Percentiles rank a stretch among this genome's conserved stretches.
phyloP scores from a whole-genome alignment of 1,140 invertebrate species.

The Drosophila lini region DNA sequence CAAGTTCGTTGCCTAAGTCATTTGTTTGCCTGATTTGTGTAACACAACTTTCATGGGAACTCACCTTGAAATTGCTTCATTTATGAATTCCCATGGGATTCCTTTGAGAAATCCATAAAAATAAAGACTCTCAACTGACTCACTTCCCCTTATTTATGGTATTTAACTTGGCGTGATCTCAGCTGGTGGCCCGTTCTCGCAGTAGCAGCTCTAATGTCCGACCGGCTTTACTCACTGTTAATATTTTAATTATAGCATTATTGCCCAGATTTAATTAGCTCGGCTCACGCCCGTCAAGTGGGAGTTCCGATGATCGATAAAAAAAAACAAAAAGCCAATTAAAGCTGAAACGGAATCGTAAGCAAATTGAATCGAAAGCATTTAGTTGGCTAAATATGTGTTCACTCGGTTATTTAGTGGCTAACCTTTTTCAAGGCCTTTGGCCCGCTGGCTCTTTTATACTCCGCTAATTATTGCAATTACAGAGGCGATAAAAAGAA shows the following conservation, averaged over 20 bases:
- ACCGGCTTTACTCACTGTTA: constrained; percentile 49
- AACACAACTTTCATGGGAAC: constrained; percentile 18
- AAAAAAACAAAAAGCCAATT: constrained; percentile 50
- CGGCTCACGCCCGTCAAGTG: constrained; percentile 49
- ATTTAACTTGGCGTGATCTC: constrained; percentile 21
- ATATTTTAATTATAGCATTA: constrained; percentile 75
- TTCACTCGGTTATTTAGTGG: constrained; percentile 19
- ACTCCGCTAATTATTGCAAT: constrained; percentile 70
- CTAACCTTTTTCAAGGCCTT: constrained; percentile 68
- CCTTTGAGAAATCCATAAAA: neutral
- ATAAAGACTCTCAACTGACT: neutral
- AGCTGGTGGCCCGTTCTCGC: constrained; percentile 46
- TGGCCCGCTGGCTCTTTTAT: constrained; percentile 10
- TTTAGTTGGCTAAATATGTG: constrained; percentile 32
- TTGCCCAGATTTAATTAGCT: constrained; percentile 52
- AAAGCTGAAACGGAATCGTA: constrained; percentile 29
- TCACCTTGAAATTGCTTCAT: neutral
- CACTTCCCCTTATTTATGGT: constrained; percentile 52
- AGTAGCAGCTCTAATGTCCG: constrained; percentile 36
- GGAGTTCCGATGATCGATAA: constrained; percentile 49
- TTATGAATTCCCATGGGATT: constrained; percentile 7
- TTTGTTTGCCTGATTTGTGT: constrained; percentile 31
- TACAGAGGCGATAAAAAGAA: constrained; percentile 68
- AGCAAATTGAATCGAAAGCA: constrained; percentile 42
- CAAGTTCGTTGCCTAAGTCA: constrained; percentile 56